Evolutionary conservation across 2,888 invertebrate species (phyloP), one percentile per base, ranked within the genome.

Genomic region (Psylliodes chrysocephalus): DNA sequence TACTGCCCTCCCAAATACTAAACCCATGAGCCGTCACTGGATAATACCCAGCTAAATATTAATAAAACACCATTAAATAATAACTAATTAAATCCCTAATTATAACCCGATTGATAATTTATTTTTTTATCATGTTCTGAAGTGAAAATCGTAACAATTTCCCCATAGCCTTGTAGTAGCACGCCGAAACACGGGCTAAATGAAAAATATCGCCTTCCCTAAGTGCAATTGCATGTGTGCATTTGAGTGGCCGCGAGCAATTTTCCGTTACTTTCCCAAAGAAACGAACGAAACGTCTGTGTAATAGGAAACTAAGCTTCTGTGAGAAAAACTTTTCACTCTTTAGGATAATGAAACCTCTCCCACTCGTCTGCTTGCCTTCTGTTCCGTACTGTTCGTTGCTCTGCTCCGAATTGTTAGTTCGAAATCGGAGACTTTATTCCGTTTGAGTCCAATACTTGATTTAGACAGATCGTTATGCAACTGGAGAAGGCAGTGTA

Each of bases 201-300:
- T 62, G 52, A 53, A 64, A 64, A 64, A 52, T 52, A 25, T 33
- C 52, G 15, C 38, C 40, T 40, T 60, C 51, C 44, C 60, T 60
- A 63, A 66, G 66, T 66, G 66, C 63, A 66, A 57, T 63, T 66
- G 66, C 66, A 63, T 60, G 62, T 63, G 67, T 62, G 64, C 52
- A 49, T 59, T 56, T 22, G 59, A 64, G 40, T 38, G 53, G 49
- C 64, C 59, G 18, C 25, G 35, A 55, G 63, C 51, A 52, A 44
- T 62, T 62, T 55, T 61, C 38, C 19, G 54, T 38, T 52, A 18
- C 63, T 57, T 66, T 54, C 55, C 44, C 44, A 47, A 57, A 55
- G 54, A 56, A 62, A 38, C 52, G 54, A 62, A 60, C 47, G 56
- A 60, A 62, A 42, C 18, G 51, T 60, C 63, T 60, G 60, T 60